phyloP scores from a whole-genome alignment of 2,797 vertebrate species.

The Lepidocolaptes lacrymiger region DNA sequence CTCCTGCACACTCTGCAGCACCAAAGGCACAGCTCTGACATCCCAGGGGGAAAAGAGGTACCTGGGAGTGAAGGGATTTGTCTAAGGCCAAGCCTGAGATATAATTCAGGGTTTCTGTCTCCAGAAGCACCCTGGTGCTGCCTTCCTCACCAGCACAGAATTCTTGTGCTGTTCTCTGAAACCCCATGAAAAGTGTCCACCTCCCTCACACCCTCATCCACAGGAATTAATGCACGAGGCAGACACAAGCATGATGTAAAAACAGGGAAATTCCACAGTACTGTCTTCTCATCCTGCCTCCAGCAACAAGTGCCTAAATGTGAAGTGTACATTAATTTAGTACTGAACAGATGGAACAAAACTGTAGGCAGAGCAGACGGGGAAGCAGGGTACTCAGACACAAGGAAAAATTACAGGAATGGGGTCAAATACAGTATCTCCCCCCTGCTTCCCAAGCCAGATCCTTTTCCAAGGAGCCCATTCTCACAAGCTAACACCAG shows the following conservation, averaged over 20 bases:
- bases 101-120: neutral
- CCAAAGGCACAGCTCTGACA: neutral
- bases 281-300: neutral
- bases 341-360: neutral
- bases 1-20: neutral
- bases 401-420: neutral
- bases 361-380: neutral
- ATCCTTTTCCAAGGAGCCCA: neutral
- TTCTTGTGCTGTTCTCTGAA: neutral
- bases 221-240: neutral
- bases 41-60: neutral
- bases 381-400: neutral
- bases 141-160: neutral
- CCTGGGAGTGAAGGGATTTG: neutral
- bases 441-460: neutral
- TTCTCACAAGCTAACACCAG: neutral
- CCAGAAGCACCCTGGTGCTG: neutral
- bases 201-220: neutral
- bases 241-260: neutral
- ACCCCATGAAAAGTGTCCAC: neutral
- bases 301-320: constrained; percentile 1
- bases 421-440: neutral
- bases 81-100: neutral
- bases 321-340: neutral
- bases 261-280: neutral